Percentiles rank a stretch among this genome's conserved stretches.
phyloP scores from a whole-genome alignment of 2,888 invertebrate genomes.

The Tineola bisselliella region DNA sequence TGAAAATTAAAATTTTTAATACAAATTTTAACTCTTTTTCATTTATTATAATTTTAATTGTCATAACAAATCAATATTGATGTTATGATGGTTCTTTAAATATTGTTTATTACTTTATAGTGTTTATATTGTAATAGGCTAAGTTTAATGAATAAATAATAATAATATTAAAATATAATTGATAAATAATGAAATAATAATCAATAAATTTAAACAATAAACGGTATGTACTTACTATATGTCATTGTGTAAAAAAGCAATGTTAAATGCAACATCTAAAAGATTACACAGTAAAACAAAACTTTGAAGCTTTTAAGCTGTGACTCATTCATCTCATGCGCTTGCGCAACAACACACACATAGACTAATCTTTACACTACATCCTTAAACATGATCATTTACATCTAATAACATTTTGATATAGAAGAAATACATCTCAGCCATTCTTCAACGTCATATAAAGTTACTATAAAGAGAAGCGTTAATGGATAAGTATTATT shows the following conservation, averaged over 20 bases:
- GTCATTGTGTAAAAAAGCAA: not conserved
- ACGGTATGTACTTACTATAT: too few relatives aligned
- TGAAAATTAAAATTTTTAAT: too few relatives aligned
- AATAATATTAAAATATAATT: too few relatives aligned
- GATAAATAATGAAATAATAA: too few relatives aligned
- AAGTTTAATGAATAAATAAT: too few relatives aligned
- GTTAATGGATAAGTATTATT: not conserved
- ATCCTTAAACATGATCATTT: not conserved
- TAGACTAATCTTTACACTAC: not conserved
- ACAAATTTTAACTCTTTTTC: too few relatives aligned
- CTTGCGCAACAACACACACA: slow-evolving; percentile 41
- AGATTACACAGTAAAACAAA: slow-evolving; percentile 5
- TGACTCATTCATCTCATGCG: slow-evolving; percentile 18
- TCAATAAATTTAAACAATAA: too few relatives aligned
- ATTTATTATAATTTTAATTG: too few relatives aligned
- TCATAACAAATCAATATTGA: too few relatives aligned
- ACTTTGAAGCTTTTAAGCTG: not conserved
- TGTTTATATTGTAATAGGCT: too few relatives aligned
- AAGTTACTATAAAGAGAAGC: not conserved
- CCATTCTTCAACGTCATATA: not conserved
- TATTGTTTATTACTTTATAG: too few relatives aligned
- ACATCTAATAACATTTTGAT: not conserved
- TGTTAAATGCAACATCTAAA: not conserved
- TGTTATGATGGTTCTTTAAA: too few relatives aligned
- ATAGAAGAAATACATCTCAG: not conserved